Percentiles rank a stretch among this genome's conserved stretches.
Evolutionary conservation across 2,113 vertebrate genomes (phyloP).

Genomic region (Planiliza haematocheilus): DNA sequence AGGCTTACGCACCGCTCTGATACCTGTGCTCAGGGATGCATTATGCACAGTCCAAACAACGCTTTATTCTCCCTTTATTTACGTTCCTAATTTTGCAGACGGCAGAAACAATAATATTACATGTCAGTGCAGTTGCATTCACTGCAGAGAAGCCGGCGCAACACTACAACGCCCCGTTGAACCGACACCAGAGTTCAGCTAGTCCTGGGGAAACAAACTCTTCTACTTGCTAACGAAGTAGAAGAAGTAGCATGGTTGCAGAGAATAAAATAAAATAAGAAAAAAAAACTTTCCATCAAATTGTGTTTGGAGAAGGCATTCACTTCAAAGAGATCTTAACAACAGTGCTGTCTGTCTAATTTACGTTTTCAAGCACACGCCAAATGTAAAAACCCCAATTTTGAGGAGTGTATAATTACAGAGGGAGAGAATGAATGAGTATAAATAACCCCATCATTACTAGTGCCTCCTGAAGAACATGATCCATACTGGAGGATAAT

Average conservation of each 20-base stretch:
- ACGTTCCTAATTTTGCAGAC: conserved; percentile 13
- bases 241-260: conserved; percentile 33
- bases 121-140: too few species aligned
- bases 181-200: conserved; percentile 18
- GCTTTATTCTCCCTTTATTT: conserved; percentile 9
- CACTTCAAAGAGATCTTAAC: conserved; percentile 77
- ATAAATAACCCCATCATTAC: conserved; percentile 82
- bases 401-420: conserved; percentile 79
- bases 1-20: conserved; percentile 14
- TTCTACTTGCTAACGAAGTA: conserved; percentile 57
- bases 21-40: conserved; percentile 33
- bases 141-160: not conserved
- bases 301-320: conserved; percentile 69
- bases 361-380: conserved; percentile 75
- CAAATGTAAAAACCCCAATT: conserved; percentile 79
- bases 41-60: not conserved
- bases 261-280: conserved; percentile 21
- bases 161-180: conserved; percentile 19
- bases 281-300: conserved; percentile 70
- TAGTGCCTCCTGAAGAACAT: conserved; percentile 74
- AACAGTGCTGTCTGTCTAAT: conserved; percentile 79
- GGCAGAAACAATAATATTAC: conserved; percentile 13
- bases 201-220: conserved; percentile 37
- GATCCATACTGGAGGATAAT: conserved; percentile 80
- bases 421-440: conserved; percentile 71